A percentile compares a stretch with the other conserved stretches of the same genome.
phyloP scores from a whole-genome alignment of 2,797 vertebrate species.

The Chloroceryle amazona region DNA sequence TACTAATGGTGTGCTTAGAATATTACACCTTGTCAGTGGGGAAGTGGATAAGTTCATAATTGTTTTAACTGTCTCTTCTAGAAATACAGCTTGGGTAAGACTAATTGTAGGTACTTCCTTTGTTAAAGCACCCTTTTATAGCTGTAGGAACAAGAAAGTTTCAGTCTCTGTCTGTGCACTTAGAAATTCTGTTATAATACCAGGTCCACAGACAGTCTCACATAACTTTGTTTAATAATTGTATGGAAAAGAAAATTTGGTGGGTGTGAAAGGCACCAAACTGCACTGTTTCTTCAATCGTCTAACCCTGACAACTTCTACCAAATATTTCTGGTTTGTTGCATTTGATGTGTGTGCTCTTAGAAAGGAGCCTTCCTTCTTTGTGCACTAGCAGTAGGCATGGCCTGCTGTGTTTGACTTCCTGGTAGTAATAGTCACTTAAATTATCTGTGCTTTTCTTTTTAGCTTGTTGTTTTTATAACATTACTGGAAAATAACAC shows the following conservation, averaged over 20 bases:
- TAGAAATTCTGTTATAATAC: not conserved
- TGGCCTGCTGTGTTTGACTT: not conserved
- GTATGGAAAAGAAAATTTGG: not conserved
- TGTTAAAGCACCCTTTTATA: not conserved
- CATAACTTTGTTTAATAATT: not conserved
- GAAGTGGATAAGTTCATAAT: not conserved
- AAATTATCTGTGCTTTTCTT: not conserved
- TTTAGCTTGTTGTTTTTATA: not conserved
- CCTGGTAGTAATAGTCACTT: not conserved
- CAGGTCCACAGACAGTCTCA: not conserved
- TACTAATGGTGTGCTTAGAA: not conserved
- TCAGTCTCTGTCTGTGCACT: not conserved
- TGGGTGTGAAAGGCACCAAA: not conserved
- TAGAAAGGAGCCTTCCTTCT: not conserved
- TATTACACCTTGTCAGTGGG: not conserved
- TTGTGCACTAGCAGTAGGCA: not conserved
- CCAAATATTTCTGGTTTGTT: not conserved
- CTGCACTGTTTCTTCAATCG: not conserved
- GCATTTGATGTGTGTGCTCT: fast-evolving
- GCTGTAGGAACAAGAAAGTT: not conserved
- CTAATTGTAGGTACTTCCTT: not conserved
- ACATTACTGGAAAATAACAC: fast-evolving
- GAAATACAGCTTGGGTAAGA: not conserved
- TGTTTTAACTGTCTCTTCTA: not conserved
- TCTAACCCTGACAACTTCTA: not conserved